Evolutionary conservation across 1,140 invertebrate genomes (phyloP).

Genomic region (Cecropterus lyciades): DNA sequence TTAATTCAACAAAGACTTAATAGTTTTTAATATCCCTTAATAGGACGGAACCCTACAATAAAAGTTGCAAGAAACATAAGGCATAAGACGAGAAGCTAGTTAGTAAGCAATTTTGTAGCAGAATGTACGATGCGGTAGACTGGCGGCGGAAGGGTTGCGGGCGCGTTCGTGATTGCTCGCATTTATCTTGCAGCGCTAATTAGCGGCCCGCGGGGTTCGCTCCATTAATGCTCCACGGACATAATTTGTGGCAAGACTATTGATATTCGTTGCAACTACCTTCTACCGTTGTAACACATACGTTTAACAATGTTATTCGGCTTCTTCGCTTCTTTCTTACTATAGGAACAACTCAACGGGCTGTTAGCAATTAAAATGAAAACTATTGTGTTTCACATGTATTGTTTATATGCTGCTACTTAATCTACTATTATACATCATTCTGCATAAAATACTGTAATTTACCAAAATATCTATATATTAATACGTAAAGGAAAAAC

Average conservation of each 20-base stretch:
- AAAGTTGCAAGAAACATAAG: slow-evolving; percentile 27
- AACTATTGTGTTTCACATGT: too few relatives aligned
- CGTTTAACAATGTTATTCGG: too few relatives aligned
- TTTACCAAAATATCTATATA: too few relatives aligned
- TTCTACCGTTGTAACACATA: not conserved
- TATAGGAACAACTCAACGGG: too few relatives aligned
- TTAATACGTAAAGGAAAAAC: too few relatives aligned
- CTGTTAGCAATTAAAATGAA: too few relatives aligned
- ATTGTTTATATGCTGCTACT: too few relatives aligned
- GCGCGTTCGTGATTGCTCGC: slow-evolving; percentile 33
- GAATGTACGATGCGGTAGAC: slow-evolving; percentile 34
- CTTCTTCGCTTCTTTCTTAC: too few relatives aligned
- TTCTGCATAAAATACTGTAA: too few relatives aligned
- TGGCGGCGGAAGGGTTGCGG: slow-evolving; percentile 30
- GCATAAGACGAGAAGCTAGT: slow-evolving; percentile 29
- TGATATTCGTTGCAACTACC: not conserved
- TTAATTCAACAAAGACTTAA: too few relatives aligned
- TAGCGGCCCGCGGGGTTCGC: slow-evolving; percentile 16
- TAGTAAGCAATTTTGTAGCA: slow-evolving; percentile 33
- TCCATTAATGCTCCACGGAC: slow-evolving; percentile 20
- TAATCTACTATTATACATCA: too few relatives aligned
- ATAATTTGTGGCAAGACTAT: not conserved
- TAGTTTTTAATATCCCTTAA: too few relatives aligned
- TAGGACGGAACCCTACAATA: slow-evolving; percentile 12
- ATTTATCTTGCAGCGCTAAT: slow-evolving; percentile 33